Conservation (phyloP, 1,140 invertebrate species). For the Antheraea pernyi region DNA sequence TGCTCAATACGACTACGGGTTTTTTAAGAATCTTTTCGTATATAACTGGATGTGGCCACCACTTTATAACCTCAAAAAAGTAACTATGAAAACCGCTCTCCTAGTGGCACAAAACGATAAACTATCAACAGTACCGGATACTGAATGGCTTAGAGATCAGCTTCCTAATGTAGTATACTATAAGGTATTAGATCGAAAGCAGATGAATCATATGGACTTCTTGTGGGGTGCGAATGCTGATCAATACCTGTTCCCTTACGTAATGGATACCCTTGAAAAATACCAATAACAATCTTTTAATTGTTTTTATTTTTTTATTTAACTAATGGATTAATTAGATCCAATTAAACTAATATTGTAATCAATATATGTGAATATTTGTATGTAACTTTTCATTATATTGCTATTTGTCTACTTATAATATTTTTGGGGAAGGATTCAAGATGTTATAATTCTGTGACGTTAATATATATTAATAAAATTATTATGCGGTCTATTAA, state of each 20-base stretch:
- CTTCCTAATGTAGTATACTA: constrained; percentile 64
- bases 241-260: background rate
- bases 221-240: constrained; percentile 20
- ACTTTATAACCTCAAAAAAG: constrained; percentile 74
- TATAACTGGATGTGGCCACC: constrained; percentile 78
- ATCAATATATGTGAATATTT: no score
- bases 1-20: constrained; percentile 73
- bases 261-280: constrained; percentile 16
- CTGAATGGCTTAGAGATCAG: constrained; percentile 58
- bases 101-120: constrained; percentile 74
- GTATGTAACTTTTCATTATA: no score
- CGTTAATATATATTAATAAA: no score
- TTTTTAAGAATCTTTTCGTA: constrained; percentile 56
- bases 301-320: no score
- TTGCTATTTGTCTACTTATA: no score
- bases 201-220: constrained; percentile 39
- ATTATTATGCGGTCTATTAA: no score
- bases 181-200: constrained; percentile 14
- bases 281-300: constrained; percentile 58
- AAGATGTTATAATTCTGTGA: no score
- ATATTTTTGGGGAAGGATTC: no score
- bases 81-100: constrained; percentile 79
- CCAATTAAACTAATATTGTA: no score
- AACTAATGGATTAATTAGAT: no score
- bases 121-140: constrained; percentile 77